These are phyloP conservation scores for Paguma larvata DNA, from an alignment of 2,797 vertebrate genomes.

Conservation along the genomic window DNA sequence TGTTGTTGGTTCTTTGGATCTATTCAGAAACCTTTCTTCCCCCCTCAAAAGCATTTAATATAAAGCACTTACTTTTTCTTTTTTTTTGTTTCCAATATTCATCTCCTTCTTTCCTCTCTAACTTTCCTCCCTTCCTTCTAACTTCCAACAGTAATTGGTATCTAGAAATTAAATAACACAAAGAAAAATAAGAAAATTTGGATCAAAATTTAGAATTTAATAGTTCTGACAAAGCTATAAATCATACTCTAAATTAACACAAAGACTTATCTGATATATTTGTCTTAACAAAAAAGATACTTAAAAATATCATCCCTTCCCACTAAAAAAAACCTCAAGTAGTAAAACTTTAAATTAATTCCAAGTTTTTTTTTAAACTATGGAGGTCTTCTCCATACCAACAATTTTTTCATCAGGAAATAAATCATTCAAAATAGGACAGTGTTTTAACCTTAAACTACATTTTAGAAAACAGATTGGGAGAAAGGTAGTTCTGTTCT, in stretches of 20 bases:
- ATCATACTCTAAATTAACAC: conserved; percentile 12
- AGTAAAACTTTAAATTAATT: conserved; percentile 59
- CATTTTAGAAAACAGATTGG: neutral
- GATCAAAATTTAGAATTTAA: conserved; percentile 54
- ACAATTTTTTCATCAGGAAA: conserved; percentile 19
- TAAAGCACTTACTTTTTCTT: conserved; percentile 52
- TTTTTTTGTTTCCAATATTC: neutral
- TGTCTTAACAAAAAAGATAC: conserved; percentile 23
- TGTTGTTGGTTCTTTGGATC: conserved; percentile 29
- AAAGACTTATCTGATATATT: neutral
- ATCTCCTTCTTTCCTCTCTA: neutral
- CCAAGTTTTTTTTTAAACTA: conserved; percentile 22
- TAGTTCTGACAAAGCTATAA: conserved; percentile 46
- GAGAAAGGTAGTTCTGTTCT: neutral
- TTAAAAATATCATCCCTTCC: neutral
- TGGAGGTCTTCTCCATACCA: neutral
- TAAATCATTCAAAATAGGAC: conserved; percentile 17
- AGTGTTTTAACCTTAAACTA: conserved; percentile 46
- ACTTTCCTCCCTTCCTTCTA: neutral
- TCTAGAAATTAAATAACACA: neutral
- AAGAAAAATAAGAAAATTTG: conserved; percentile 47
- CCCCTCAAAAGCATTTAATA: neutral
- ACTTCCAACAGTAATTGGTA: conserved; percentile 36
- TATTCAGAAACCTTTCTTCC: conserved; percentile 33
- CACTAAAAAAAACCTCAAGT: neutral